These are phyloP conservation scores for Aythya baeri DNA, from an alignment of 2,113 vertebrate genomes.

Conservation along the genomic window DNA sequence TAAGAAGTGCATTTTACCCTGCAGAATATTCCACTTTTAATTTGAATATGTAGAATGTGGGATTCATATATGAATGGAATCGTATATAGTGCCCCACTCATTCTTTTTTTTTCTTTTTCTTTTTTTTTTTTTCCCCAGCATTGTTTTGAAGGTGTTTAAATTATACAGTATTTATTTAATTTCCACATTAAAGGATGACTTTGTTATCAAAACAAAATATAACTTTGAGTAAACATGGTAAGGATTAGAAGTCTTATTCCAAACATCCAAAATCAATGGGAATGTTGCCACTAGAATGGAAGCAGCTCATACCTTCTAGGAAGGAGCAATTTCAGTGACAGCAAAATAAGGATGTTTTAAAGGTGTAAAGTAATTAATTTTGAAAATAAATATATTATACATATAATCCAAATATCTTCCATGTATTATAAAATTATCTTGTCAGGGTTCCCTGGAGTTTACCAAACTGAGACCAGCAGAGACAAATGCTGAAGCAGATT, in stretches of 20 bases:
- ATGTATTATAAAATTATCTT: not conserved
- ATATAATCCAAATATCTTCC: not conserved
- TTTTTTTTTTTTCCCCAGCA: not conserved
- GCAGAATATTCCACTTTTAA: not conserved
- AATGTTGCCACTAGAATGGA: not conserved
- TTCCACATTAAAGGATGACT: not conserved
- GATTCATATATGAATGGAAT: too few species aligned
- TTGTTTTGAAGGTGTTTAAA: not conserved
- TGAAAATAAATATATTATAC: not conserved
- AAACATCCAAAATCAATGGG: not conserved
- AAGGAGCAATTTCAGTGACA: not conserved
- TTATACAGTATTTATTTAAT: not conserved
- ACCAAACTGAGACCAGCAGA: not conserved
- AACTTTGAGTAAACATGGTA: not conserved
- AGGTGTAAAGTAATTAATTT: slow-evolving; percentile 11
- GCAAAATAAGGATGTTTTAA: not conserved
- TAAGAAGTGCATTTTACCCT: not conserved
- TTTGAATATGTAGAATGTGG: not conserved
- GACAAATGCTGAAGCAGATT: not conserved
- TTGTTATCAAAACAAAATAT: not conserved
- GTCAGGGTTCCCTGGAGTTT: not conserved
- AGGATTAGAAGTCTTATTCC: not conserved
- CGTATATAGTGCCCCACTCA: not conserved
- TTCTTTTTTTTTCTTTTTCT: not conserved
- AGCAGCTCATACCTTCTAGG: not conserved